phyloP scores from a whole-genome alignment of 1,140 invertebrate genomes.

The Cydia strobilella region DNA sequence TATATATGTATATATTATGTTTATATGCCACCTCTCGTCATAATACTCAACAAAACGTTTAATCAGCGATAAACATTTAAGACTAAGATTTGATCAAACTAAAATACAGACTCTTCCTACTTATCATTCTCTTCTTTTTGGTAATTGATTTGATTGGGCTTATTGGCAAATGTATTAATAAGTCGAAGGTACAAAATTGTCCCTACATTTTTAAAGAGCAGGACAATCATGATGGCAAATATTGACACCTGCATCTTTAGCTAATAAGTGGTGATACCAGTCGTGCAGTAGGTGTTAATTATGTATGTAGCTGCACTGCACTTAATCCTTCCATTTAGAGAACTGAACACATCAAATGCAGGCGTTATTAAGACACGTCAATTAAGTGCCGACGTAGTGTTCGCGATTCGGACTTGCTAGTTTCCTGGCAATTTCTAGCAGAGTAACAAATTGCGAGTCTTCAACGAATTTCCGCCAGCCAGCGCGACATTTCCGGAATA shows the following conservation, averaged over 20 bases:
- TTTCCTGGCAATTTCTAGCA: conserved; percentile 59
- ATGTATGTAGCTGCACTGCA: too few species aligned
- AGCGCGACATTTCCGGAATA: conserved; percentile 58
- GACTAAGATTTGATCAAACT: background rate
- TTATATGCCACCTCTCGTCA: conserved; percentile 3
- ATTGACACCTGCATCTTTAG: too few species aligned
- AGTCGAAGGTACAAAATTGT: too few species aligned
- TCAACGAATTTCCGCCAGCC: conserved; percentile 60
- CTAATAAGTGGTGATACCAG: too few species aligned
- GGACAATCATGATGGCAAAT: too few species aligned
- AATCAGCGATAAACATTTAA: too few species aligned
- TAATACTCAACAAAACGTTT: conserved; percentile 16
- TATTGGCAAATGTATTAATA: background rate
- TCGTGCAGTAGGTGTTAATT: too few species aligned
- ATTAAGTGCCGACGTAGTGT: conserved; percentile 11
- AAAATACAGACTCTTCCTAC: background rate
- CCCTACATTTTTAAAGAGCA: too few species aligned
- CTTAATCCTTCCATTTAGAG: background rate
- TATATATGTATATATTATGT: too few species aligned
- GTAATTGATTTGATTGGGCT: too few species aligned
- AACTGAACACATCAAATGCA: background rate
- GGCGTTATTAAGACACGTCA: background rate
- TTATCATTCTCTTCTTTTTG: too few species aligned
- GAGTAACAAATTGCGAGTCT: conserved; percentile 58
- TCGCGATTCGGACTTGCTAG: conserved; percentile 38